Evolutionary conservation across 2,113 vertebrate species (phyloP), one percentile per base, ranked within the genome.

Genomic region (Prunella himalayana): DNA sequence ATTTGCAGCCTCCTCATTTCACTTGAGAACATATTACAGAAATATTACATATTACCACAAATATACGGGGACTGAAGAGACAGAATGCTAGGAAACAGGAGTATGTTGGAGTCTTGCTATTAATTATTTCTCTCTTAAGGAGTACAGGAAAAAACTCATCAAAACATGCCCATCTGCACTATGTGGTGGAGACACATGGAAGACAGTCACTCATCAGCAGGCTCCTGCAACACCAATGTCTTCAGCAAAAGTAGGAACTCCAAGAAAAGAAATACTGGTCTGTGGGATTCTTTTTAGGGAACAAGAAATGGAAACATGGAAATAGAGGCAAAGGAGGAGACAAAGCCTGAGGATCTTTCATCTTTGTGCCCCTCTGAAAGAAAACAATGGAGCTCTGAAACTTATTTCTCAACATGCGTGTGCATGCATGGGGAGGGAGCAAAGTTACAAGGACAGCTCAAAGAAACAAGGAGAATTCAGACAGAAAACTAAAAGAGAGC

Each of bases 161-260:
- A 47, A 65, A 73, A 88, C 0, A 0, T 25, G 24, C 25, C 27
- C 22, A 49, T 53, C 0, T 1, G 18, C 1, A 1, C 49, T 53
- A 50, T 2, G 0, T 8, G 42, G 39, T 9, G 1, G 51, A 49
- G 56, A 77, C 41, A 69, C 39, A 13, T 0, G 19, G 61, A 82
- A 45, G 11, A 47, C 39, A 30, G 18, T 3, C 23, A 54, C 37
- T 31, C 19, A 23, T 7, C 56, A 57, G 50, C 28, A 61, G 5
- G 9, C 17, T 89, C 28, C 57, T 57, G 41, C 41, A 37, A 21
- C 17, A 49, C 25, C 27, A 45, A 31, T 1, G 6, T 30, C 27
- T 82, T 39, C 9, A 8, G 37, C 75, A 41, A 39, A 22, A 24
- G 7, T 0, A 37, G 11, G 16, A 63, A 33, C 53, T 41, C 25